Percentiles rank a stretch among this genome's conserved stretches.
phyloP scores from a whole-genome alignment of 2,888 invertebrate genomes.

The Rhaphigaster nebulosa region DNA sequence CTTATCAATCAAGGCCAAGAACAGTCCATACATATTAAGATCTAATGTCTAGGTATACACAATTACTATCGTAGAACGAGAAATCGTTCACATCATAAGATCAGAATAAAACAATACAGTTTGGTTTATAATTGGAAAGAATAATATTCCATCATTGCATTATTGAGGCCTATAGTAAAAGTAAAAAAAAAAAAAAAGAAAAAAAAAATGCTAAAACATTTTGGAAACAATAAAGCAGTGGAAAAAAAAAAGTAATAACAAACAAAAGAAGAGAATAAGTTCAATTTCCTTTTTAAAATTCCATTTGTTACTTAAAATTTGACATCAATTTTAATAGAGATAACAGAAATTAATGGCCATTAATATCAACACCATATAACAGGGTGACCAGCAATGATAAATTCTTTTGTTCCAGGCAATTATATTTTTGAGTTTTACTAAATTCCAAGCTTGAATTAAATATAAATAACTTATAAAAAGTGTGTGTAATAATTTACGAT shows the following conservation, averaged over 20 bases:
- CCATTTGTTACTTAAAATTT: not conserved
- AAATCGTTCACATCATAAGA: not conserved
- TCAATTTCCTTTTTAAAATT: not conserved
- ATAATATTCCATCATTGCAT: not conserved
- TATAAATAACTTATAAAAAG: no score
- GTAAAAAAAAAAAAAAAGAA: not conserved
- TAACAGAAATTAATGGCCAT: not conserved
- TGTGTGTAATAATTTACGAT: not conserved
- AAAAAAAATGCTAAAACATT: not conserved
- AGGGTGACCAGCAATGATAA: not conserved
- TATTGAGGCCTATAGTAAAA: slow-evolving; percentile 19
- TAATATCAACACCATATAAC: not conserved
- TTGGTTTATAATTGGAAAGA: slow-evolving; percentile 28
- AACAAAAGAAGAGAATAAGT: not conserved
- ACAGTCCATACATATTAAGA: not conserved
- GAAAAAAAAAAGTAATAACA: not conserved
- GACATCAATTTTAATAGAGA: not conserved
- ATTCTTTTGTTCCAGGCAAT: no score
- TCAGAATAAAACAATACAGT: slow-evolving; percentile 36
- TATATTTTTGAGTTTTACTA: no score
- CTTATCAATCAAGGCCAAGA: not conserved
- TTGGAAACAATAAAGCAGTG: not conserved
- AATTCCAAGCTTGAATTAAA: no score
- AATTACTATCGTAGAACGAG: not conserved
- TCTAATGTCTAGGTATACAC: not conserved